Conservation (phyloP, 2,797 vertebrate genomes). For the Brachyalestes nurse region DNA sequence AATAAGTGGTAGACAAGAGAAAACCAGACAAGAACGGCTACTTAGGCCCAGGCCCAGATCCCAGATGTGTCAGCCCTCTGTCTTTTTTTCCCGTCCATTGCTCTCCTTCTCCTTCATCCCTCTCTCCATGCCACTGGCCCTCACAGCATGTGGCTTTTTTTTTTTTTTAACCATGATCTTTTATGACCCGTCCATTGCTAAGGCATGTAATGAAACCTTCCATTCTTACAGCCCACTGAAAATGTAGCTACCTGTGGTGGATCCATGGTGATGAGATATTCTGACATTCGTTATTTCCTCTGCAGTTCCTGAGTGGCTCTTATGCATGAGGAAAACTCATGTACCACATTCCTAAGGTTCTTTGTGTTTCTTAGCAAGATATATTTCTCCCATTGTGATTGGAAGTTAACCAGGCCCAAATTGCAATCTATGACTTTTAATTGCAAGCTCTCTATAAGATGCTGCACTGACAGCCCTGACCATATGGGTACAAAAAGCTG, state of each 20-base stretch:
- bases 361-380: background rate
- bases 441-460: slow-evolving; percentile 52
- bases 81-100: slow-evolving; percentile 1
- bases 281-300: background rate
- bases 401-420: slow-evolving; percentile 26
- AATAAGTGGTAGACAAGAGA: slow-evolving; percentile 1
- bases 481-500: slow-evolving; percentile 55
- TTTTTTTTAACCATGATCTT: slow-evolving; percentile 22
- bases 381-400: background rate
- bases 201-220: slow-evolving; percentile 63
- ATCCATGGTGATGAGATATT: background rate
- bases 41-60: slow-evolving; percentile 38
- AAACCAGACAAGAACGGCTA: slow-evolving; percentile 17
- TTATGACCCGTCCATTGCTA: slow-evolving; percentile 52
- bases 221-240: slow-evolving; percentile 13
- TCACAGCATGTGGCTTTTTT: slow-evolving; percentile 27
- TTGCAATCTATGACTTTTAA: slow-evolving; percentile 32
- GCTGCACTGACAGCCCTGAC: slow-evolving; percentile 51
- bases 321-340: background rate
- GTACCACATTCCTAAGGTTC: slow-evolving; percentile 34
- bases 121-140: slow-evolving; percentile 29
- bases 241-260: background rate
- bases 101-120: slow-evolving; percentile 7
- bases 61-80: slow-evolving; percentile 53
- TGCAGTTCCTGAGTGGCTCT: background rate